Percentiles rank a stretch among this genome's conserved stretches.
These are phyloP conservation scores for Lycocorax pyrrhopterus DNA, from an alignment of 2,113 vertebrate genomes.

Conservation along the genomic window DNA sequence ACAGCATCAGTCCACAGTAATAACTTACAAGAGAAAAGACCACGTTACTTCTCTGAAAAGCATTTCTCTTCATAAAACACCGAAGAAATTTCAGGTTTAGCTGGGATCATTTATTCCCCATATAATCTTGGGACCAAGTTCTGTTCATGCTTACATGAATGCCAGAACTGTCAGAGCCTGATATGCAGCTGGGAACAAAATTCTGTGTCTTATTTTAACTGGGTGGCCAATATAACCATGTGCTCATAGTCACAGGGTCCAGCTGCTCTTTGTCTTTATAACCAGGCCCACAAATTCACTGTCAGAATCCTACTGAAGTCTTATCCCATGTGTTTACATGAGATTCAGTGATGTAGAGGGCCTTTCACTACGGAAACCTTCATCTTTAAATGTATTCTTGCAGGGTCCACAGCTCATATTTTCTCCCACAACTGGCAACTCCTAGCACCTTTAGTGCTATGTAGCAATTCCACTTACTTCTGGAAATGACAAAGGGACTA, in stretches of 20 bases:
- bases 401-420: not conserved
- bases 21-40: not conserved
- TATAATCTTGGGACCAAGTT: not conserved
- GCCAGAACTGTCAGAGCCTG: not conserved
- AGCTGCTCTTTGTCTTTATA: not conserved
- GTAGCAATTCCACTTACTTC: not conserved
- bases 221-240: not conserved
- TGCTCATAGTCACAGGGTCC: not conserved
- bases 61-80: not conserved
- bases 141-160: not conserved
- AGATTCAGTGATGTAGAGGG: not conserved
- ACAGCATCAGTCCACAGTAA: not conserved
- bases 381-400: not conserved
- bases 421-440: not conserved
- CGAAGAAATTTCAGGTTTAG: not conserved
- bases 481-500: not conserved
- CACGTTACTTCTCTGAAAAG: not conserved
- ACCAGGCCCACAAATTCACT: not conserved
- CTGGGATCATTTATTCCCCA: not conserved
- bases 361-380: not conserved
- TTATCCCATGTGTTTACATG: not conserved
- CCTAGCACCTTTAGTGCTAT: not conserved
- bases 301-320: not conserved
- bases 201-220: not conserved
- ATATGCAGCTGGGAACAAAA: not conserved